phyloP scores from a whole-genome alignment of 2,113 vertebrate species.

The Muntiacus muntjak region DNA sequence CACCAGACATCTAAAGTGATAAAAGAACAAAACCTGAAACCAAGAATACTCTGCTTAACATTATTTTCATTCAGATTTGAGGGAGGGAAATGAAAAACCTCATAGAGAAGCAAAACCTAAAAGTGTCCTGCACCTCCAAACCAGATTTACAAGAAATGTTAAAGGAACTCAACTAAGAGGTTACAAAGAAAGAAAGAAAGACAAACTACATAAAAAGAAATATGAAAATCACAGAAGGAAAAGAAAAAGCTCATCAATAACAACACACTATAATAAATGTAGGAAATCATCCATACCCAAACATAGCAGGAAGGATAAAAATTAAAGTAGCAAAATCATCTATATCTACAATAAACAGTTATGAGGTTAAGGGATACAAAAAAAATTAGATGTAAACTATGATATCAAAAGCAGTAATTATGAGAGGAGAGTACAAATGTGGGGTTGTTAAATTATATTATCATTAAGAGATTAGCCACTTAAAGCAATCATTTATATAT shows the following conservation, averaged over 20 bases:
- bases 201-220: not conserved
- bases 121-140: not conserved
- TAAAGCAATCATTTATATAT: not conserved
- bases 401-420: not conserved
- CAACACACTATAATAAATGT: not conserved
- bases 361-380: not conserved
- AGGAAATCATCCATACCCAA: not conserved
- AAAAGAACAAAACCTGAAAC: not conserved
- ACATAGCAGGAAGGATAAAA: not conserved
- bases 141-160: not conserved
- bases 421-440: not conserved
- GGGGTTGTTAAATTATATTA: not conserved
- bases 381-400: not conserved
- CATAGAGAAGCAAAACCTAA: not conserved
- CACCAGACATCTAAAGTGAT: not conserved
- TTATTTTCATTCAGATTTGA: not conserved
- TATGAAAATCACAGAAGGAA: not conserved
- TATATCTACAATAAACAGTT: not conserved
- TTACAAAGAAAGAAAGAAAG: not conserved
- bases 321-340: not conserved
- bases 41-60: not conserved
- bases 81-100: not conserved
- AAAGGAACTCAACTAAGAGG: not conserved
- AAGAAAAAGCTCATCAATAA: not conserved
- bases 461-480: not conserved